Evolutionary conservation across 2,797 vertebrate genomes (phyloP), one percentile per base, ranked within the genome.

Genomic region (Loris lydekkerianus): DNA sequence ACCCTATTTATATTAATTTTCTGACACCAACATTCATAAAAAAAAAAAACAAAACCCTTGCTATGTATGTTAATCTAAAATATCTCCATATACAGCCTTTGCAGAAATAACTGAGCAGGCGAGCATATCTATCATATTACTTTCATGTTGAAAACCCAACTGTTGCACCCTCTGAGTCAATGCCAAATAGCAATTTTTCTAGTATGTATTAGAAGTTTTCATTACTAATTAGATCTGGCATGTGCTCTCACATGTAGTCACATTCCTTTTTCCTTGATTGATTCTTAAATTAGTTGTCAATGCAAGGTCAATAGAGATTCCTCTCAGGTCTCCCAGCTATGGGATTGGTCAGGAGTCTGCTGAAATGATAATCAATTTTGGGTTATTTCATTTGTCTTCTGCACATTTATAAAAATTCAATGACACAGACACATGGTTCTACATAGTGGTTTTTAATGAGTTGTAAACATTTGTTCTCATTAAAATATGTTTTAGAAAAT

Each of bases 381-480:
- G 40, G 63, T 65, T 77, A 89, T 77, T 92, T 4, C 25, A 73
- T 61, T 81, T 20, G 49, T 94, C 83, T 97, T 89, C 43, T 91
- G 97, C n/a, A 49, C 65, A 11, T 40, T 20, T 93, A 46, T 81
- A 69, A 65, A 97, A 95, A n/a, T 81, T 91, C 60, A 87, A 84
- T 76, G 65, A 49, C 10, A 0, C 1, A 96, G 81, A 72, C 0
- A 7, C 69, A 25, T 86, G 76, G 23, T 56, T 93, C 27, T 91
- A 37, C 23, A 85, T 78, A 70, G 4, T 69, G 13, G 27, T 91
- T 77, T 97, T 61, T 40, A 29, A 95, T 96, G 60, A 91, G 46
- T 93, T 91, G 40, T 78, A 88, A 90, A 81, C 7, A 84, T 92
- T 88, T 92, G 29, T 86, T 82, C 40, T 83, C 65, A 89, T 56